A percentile compares a stretch with the other conserved stretches of the same genome.
These are phyloP conservation scores for Umimayanthus kanabou DNA, from an alignment of 92 coral and sea anemone genomes.

Conservation along the genomic window DNA sequence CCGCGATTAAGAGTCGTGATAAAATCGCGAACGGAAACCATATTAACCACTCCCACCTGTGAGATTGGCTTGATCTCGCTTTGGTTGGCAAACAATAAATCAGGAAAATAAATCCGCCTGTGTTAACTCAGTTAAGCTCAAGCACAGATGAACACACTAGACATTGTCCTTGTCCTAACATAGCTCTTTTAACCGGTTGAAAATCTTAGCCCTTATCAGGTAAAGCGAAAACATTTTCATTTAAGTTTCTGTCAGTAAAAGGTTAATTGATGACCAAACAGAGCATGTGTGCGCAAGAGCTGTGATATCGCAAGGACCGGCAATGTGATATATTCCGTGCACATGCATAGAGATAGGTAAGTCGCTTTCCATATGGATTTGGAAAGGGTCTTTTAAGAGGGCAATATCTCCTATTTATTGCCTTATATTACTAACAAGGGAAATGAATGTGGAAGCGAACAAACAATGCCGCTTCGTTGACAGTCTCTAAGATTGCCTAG, in stretches of 20 bases:
- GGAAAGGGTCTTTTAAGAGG: not conserved
- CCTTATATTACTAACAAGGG: not conserved
- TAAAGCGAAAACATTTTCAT: constrained; percentile 16
- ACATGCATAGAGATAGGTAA: not conserved
- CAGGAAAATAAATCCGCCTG: not conserved
- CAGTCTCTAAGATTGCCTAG: not conserved
- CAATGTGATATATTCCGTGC: constrained; percentile 2
- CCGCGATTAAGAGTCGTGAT: constrained; percentile 14
- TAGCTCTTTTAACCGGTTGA: not conserved
- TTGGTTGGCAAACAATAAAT: not conserved
- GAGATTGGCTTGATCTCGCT: constrained; percentile 4
- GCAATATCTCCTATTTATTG: not conserved
- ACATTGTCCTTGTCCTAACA: not conserved
- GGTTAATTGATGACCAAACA: constrained; percentile 20
- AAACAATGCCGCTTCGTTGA: not conserved
- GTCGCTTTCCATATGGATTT: not conserved
- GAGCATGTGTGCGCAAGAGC: constrained; percentile 26
- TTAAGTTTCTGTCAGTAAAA: constrained; percentile 10
- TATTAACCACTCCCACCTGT: constrained; percentile 3
- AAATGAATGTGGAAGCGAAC: not conserved
- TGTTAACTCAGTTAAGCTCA: not conserved
- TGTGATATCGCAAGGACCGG: constrained; percentile 14
- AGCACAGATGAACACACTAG: constrained; percentile 13
- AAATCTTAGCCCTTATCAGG: constrained; percentile 21
- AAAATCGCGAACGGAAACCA: constrained; percentile 28